Evolutionary conservation across 2,113 vertebrate genomes (phyloP).

Genomic region (Opisthocomus hoazin): DNA sequence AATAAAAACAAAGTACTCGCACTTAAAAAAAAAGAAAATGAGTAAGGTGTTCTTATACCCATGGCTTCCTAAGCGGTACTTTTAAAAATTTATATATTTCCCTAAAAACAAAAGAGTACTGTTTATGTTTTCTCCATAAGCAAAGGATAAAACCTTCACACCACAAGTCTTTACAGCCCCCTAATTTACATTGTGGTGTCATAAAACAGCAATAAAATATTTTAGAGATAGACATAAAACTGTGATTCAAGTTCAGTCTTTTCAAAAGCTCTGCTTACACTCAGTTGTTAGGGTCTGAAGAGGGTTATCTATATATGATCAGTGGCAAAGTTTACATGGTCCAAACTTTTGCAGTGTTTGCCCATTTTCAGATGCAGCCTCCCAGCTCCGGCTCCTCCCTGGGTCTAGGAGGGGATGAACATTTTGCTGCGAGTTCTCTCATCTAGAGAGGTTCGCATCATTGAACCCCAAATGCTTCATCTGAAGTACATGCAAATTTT

Average conservation of each 20-base stretch:
- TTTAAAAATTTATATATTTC: neutral
- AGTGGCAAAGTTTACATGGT: neutral
- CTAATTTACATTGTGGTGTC: slow-evolving; percentile 4
- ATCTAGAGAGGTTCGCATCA: neutral
- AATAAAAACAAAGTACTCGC: neutral
- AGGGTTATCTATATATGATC: neutral
- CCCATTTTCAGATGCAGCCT: neutral
- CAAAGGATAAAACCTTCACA: neutral
- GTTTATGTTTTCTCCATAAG: neutral
- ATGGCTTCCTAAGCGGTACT: neutral
- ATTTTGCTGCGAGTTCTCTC: neutral
- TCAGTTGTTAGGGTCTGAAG: neutral
- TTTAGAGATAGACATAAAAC: slow-evolving; percentile 14
- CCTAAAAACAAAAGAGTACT: neutral
- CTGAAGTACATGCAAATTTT: neutral
- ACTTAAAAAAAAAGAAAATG: neutral
- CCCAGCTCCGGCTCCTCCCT: neutral
- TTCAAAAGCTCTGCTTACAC: neutral
- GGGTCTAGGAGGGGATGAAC: neutral
- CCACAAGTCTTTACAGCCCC: neutral
- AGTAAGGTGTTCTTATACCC: neutral
- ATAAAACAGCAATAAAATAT: slow-evolving; percentile 5
- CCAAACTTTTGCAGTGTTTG: neutral
- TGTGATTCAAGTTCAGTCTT: neutral
- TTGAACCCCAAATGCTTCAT: neutral